Conservation (phyloP, 2,113 vertebrate species). For the Ginglymostoma cirratum region DNA sequence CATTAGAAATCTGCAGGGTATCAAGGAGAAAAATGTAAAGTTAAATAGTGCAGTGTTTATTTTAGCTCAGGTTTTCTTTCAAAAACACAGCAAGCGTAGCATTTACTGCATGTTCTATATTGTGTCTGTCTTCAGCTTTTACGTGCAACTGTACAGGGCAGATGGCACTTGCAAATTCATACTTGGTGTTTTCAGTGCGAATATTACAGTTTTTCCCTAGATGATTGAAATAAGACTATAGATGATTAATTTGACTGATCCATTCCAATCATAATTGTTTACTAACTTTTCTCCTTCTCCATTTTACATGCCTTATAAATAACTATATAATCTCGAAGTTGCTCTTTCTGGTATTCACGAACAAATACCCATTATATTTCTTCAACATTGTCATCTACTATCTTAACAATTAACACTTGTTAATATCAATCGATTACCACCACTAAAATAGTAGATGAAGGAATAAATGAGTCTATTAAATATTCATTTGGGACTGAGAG, state of each 20-base stretch:
- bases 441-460: not conserved
- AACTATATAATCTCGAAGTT: not conserved
- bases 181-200: slow-evolving; percentile 1
- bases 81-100: not conserved
- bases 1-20: slow-evolving; percentile 11
- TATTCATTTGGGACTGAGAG: not conserved
- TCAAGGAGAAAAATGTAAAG: slow-evolving; percentile 15
- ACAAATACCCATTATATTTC: not conserved
- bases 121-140: not conserved
- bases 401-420: not conserved
- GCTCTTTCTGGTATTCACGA: not conserved
- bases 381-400: not conserved
- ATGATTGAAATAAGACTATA: not conserved
- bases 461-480: not conserved
- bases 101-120: slow-evolving; percentile 23
- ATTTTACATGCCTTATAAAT: not conserved
- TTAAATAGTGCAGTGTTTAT: slow-evolving; percentile 29
- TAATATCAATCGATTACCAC: not conserved
- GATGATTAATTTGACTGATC: not conserved
- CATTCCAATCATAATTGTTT: not conserved
- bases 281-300: not conserved
- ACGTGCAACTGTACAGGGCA: not conserved
- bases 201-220: not conserved
- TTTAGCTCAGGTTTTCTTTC: slow-evolving; percentile 31
- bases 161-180: not conserved